Base-by-base conservation (phyloP, 2,888 invertebrate species). In the Scelioninae gen. 1 region DNA sequence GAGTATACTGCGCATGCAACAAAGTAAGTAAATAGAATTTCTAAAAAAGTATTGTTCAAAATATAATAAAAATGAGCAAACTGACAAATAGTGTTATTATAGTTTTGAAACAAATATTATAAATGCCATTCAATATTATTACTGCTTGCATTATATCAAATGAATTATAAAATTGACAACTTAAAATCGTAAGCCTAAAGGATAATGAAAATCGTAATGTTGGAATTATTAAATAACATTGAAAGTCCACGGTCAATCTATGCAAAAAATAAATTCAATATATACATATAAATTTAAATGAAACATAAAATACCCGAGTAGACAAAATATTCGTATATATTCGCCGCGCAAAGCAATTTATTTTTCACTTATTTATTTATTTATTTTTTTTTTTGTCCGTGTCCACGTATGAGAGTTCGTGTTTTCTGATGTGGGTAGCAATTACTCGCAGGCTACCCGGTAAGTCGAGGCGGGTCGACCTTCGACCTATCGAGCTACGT, bases 391-490 rank as follows among this genome's bases (percentile, higher is more conserved):
- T 66, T 58, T 55, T 29, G 40, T 1, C 55, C 15, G 13, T 45
- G 51, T 60, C 63, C 55, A 45, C 62, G 68, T 58, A 63, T 56
- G 69, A 86, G 63, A 47, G 87, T 86, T 85, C 88, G 86, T 88
- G 88, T 90, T 91, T 90, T 88, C 87, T 88, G 89, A 89, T 87
- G 86, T 86, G 88, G 88, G 87, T 87, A 87, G 89, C 92, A 92
- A 91, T 92, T 92, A 91, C 91, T 88, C 85, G 89, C 87, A 85
- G 86, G 86, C 87, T 87, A 86, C 86, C 88, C 90, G 89, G 90
- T 91, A 90, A 91, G 90, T 88, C 87, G 87, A 90, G 90, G 91
- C 91, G 91, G 91, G 87, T 85, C 91, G 90, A 91, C 91, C 92
- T 88, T 77, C 88, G 90, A 91, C 92, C 92, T 86, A 84, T 72